Evolutionary conservation across 2,888 invertebrate genomes (phyloP).

Genomic region (Empis livida): DNA sequence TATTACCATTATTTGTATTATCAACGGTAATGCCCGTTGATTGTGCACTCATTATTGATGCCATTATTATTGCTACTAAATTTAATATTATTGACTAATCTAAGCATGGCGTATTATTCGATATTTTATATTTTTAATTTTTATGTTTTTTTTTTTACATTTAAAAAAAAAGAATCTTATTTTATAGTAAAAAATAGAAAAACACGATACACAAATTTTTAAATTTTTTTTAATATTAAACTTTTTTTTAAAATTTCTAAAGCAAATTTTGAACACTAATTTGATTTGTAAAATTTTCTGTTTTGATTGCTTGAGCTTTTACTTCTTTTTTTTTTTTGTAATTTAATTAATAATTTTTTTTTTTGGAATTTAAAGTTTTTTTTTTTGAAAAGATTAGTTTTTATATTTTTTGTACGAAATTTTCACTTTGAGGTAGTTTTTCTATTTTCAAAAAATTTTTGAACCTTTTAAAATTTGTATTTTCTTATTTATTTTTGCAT

Average conservation of each 20-base stretch:
- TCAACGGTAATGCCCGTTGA: constrained; percentile 28
- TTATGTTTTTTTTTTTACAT: neutral
- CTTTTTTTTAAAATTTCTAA: neutral
- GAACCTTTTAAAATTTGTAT: neutral
- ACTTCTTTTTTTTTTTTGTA: too few species aligned
- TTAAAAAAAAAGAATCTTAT: too few species aligned
- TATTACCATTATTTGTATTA: constrained; percentile 11
- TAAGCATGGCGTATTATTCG: neutral
- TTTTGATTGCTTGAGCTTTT: neutral
- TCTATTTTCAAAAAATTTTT: neutral
- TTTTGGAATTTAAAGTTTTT: neutral
- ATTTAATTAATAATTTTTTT: neutral
- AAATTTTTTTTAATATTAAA: neutral
- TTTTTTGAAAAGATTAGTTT: neutral
- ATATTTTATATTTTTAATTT: neutral
- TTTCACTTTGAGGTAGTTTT: neutral
- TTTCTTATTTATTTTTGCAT: neutral
- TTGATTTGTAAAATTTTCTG: neutral
- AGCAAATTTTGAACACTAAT: neutral
- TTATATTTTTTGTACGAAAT: neutral
- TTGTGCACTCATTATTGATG: constrained; percentile 35
- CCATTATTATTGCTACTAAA: constrained; percentile 22
- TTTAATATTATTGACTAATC: too few species aligned
- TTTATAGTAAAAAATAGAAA: too few species aligned
- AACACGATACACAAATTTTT: neutral